Base-by-base conservation (phyloP, 2,113 vertebrate genomes). In the Channa maculata region DNA sequence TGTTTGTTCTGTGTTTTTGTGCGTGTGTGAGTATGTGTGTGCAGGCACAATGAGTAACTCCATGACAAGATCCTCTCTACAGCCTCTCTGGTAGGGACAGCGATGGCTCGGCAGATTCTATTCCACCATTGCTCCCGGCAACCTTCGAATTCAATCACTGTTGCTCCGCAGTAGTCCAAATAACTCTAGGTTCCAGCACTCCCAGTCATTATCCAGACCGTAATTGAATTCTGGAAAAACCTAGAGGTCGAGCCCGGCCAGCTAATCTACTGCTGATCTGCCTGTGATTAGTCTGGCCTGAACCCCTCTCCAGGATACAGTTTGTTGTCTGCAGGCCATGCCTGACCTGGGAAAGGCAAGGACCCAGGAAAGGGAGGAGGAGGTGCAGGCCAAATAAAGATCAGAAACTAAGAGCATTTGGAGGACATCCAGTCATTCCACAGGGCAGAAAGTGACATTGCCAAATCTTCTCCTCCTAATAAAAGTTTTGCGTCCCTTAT, bases 211-310 rank as follows among this genome's bases (percentile, higher is more conserved):
- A 92, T 77, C 84, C 71, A 51, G 78, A 39, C 75, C n/a, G 63
- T 92, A 90, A 94, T 94, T 93, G 88, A 91, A 92, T 93, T 88
- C 80, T 72, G 82, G 83, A 72, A 86, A 83, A 92, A 91, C 77
- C 86, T 89, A 82, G 92, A 90, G 89, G 90, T 91, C 69, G 72
- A 83, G 84, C 76, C 71, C 4, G 5, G 82, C 84, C 69, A 76
- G 85, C 79, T 93, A 92, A 93, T 92, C 89, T 88, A 92, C 86
- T 81, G 57, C 89, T 92, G 88, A 91, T 93, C 90, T 93, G 85
- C 84, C 84, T 92, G 84, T 89, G 89, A 92, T 91, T 89, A 92
- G 86, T 91, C 83, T 78, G 90, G 84, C 84, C 77, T 61, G 80
- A 73, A 75, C 77, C 60, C 65, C 80, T 82, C 65, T 60, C 63